Base-by-base conservation (phyloP, 2,888 invertebrate species). In the Meandrusa payeni region DNA sequence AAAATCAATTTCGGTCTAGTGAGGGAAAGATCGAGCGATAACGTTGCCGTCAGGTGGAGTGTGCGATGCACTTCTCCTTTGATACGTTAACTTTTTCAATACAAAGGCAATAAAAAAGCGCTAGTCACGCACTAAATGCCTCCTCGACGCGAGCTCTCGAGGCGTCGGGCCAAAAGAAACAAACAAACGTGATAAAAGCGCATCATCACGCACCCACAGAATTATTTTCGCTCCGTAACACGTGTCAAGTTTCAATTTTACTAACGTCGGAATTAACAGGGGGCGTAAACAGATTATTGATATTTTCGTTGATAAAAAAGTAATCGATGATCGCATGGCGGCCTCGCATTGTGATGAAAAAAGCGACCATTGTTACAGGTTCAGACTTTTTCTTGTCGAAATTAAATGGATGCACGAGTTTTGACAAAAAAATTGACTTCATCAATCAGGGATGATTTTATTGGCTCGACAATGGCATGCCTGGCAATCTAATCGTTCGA, bases 231-330 rank as follows among this genome's bases (percentile, higher is more conserved):
- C 83, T 71, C 73, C 68, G 80, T 79, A 86, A 82, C 86, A 86
- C 83, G 86, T 87, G 87, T 87, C 87, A 83, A 76, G 76, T 78
- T 83, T 83, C 81, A 85, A 85, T 85, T 83, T 76, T 77, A 83
- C 76, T 70, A 76, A 79, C 77, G 82, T 83, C 74, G 81, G 73
- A 80, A 83, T 86, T 83, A 87, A 86, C 85, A 68, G 85, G 83
- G 87, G 87, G 87, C 86, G 87, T 87, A 78, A 77, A 82, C 82
- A 71, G 83, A 85, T 82, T 83, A 83, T 85, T 78, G 85, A 85
- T 86, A 85, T 86, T 85, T 81, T 78, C 66, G 59, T 64, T 61
- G 79, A 83, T 82, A 85, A 85, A 86, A 85, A 86, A 83, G 73
- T 85, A 87, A 87, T 86, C 87, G 85, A 87, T 86, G 86, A 86